phyloP scores from a whole-genome alignment of 2,113 vertebrate genomes.

The Paedocypris sp. region DNA sequence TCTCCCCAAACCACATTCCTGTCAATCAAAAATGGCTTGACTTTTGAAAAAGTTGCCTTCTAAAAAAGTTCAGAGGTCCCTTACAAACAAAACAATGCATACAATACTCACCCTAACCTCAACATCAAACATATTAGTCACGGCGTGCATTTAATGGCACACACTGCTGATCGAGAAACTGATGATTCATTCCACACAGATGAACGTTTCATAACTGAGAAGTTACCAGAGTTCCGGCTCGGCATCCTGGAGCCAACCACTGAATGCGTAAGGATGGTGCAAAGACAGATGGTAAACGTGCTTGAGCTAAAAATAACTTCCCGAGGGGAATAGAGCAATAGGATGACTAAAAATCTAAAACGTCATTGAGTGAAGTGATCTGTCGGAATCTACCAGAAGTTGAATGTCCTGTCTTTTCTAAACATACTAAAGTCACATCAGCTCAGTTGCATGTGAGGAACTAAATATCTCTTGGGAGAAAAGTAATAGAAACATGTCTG shows the following conservation, averaged over 20 bases:
- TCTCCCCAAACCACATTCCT: too few species aligned
- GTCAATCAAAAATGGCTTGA: too few species aligned
- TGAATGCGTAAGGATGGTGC: not conserved
- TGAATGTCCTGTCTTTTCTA: slow-evolving; percentile 35
- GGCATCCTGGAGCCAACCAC: not conserved
- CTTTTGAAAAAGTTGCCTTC: too few species aligned
- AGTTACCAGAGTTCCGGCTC: not conserved
- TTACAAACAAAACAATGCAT: too few species aligned
- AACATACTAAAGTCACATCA: slow-evolving; percentile 27
- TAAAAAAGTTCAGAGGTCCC: too few species aligned
- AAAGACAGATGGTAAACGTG: not conserved
- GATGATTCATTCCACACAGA: not conserved
- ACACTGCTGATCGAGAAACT: not conserved
- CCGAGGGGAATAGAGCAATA: not conserved
- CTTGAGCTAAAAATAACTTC: not conserved
- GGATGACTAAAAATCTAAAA: not conserved
- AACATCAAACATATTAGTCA: too few species aligned
- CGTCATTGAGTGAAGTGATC: not conserved
- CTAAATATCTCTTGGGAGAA: slow-evolving; percentile 20
- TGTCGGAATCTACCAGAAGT: slow-evolving; percentile 25
- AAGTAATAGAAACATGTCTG: not conserved
- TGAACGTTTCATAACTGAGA: not conserved
- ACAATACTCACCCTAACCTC: too few species aligned
- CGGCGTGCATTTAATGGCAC: too few species aligned
- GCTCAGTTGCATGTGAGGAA: slow-evolving; percentile 37